These are phyloP conservation scores for Megaleporinus macrocephalus DNA, from an alignment of 2,113 vertebrate species.

Conservation along the genomic window DNA sequence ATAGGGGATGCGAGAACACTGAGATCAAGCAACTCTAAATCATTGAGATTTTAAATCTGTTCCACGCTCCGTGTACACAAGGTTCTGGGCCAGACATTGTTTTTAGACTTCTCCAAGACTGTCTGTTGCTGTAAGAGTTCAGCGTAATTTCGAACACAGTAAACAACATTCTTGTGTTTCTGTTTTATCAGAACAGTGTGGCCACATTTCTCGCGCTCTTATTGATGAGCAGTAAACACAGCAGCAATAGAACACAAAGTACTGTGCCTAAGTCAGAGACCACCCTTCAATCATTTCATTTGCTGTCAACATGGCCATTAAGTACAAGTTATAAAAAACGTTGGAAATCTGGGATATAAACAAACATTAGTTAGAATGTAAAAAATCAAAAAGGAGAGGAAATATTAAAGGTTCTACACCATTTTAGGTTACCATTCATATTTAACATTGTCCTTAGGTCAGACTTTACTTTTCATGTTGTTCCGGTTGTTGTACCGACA, in stretches of 20 bases:
- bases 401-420: too few species aligned
- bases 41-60: background rate
- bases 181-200: slow-evolving; percentile 52
- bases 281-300: too few species aligned
- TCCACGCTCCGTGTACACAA: background rate
- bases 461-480: too few species aligned
- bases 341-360: too few species aligned
- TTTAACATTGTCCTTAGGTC: too few species aligned
- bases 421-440: too few species aligned
- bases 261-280: too few species aligned
- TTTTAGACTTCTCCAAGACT: slow-evolving; percentile 2
- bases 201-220: background rate
- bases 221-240: background rate
- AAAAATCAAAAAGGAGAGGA: too few species aligned
- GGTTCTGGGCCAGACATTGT: background rate
- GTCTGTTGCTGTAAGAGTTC: slow-evolving; percentile 36
- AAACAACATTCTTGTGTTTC: slow-evolving; percentile 55
- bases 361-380: too few species aligned
- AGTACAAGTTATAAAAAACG: too few species aligned
- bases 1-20: background rate
- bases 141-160: slow-evolving; percentile 38
- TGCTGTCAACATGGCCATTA: too few species aligned
- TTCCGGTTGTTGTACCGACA: too few species aligned
- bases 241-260: background rate
- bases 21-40: background rate